Conservation (phyloP, 2,113 vertebrate species). For the Chelonoidis abingdonii region DNA sequence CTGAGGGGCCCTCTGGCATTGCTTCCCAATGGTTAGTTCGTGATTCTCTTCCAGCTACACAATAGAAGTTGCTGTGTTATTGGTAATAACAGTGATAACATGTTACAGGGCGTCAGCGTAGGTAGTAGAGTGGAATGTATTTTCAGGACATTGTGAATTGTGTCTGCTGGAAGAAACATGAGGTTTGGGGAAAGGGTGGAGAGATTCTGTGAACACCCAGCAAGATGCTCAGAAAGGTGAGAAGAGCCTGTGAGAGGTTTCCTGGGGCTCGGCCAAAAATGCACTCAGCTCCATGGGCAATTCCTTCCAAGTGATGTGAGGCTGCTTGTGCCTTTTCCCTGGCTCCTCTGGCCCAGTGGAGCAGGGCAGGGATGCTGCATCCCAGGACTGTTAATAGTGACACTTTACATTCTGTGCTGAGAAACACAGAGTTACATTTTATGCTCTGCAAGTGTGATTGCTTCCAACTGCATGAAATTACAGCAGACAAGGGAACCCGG, state of each 20-base stretch:
- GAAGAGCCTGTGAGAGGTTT: not conserved
- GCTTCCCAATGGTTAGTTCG: not conserved
- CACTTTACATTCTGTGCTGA: not conserved
- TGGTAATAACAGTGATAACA: not conserved
- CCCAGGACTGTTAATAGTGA: not conserved
- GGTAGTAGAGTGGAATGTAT: not conserved
- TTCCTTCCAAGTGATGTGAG: not conserved
- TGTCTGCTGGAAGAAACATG: not conserved
- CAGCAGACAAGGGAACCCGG: slow-evolving; percentile 25
- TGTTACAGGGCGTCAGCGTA: fast-evolving
- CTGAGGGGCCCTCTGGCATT: not conserved
- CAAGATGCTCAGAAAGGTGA: not conserved
- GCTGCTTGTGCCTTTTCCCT: not conserved
- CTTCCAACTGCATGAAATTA: slow-evolving; percentile 48
- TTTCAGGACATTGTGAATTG: not conserved
- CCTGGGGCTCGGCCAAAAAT: not conserved
- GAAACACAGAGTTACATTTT: not conserved
- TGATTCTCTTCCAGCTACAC: not conserved
- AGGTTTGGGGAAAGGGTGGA: not conserved
- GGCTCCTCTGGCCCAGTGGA: not conserved
- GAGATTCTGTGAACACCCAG: not conserved
- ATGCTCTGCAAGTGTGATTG: slow-evolving; percentile 49
- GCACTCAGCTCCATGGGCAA: not conserved
- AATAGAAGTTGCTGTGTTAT: not conserved
- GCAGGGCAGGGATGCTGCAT: not conserved